These are phyloP conservation scores for Apamea crenata DNA, from an alignment of 2,888 invertebrate genomes.

Conservation along the genomic window DNA sequence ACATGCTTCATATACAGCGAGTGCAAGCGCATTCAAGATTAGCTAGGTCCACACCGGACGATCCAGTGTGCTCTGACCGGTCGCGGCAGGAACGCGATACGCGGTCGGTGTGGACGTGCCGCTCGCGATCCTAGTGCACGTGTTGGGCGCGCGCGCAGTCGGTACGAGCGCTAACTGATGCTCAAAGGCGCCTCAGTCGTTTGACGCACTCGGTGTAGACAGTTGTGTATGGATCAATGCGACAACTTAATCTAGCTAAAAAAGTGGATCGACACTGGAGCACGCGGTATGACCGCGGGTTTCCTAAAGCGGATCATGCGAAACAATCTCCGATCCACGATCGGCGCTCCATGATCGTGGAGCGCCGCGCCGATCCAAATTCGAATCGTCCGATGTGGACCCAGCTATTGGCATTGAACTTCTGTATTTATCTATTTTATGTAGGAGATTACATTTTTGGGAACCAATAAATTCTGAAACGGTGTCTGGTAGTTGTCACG, in stretches of 20 bases:
- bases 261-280: neutral
- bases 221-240: neutral
- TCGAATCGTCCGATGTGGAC: neutral
- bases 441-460: slow-evolving; percentile 40
- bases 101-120: neutral
- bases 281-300: neutral
- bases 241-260: neutral
- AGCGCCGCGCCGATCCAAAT: neutral
- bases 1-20: neutral
- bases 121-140: neutral
- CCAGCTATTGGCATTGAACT: neutral
- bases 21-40: neutral
- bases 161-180: neutral
- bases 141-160: neutral
- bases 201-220: no score
- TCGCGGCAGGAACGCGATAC: neutral
- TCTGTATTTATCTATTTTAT: neutral
- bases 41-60: neutral
- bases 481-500: slow-evolving; percentile 53
- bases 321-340: neutral
- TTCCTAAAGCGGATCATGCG: neutral
- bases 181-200: no score
- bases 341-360: neutral
- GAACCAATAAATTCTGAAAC: slow-evolving; percentile 53
- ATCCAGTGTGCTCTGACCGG: neutral